Evolutionary conservation across 2,113 vertebrate genomes (phyloP), one percentile per base, ranked within the genome.

Genomic region (Corythornis cristatus): DNA sequence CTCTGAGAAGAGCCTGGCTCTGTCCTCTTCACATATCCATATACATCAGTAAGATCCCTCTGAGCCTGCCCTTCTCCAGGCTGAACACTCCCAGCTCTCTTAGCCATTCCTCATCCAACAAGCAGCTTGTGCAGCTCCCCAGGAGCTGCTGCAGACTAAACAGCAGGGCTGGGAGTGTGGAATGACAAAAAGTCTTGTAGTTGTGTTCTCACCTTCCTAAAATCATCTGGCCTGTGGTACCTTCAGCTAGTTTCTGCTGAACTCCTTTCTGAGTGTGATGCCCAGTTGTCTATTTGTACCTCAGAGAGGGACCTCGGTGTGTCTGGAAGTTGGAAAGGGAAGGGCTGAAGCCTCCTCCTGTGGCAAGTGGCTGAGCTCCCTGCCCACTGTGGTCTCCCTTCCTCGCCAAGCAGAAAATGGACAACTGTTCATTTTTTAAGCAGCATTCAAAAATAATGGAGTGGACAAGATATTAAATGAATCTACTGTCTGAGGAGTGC

Each of bases 11-110:
- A 66, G 23, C 43, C 33, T 6, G 22, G 29, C 28, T 48, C 17
- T 1, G 2, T 48, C 11, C 18, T 50, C 35, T 29, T 19, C 42
- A 19, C 25, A 13, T 48, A 50, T 13, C 23, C 48, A 1, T 6
- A 15, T 4, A 2, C 3, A 0, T 11, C 3, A 23, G 5, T 1
- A 17, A 48, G 65, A 37, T 8, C 46, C 21, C 23, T 22, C 60
- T 2, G 9, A 50, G 45, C 64, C 15, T 26, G 17, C 46, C 48
- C 51, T 15, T 53, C 37, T 2, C 5, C 1, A 29, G 18, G 37
- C 35, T 50, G 3, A 62, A 16, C 56, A 46, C 28, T 19, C 20
- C 58, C 42, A 35, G 42, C 12, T 33, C 42, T 48, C 6, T 15
- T 20, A 31, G 16, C 40, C 64, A 20, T 8, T 50, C 23, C 35